Evolutionary conservation across 2,888 invertebrate genomes (phyloP).

Genomic region (Melolontha melolontha): DNA sequence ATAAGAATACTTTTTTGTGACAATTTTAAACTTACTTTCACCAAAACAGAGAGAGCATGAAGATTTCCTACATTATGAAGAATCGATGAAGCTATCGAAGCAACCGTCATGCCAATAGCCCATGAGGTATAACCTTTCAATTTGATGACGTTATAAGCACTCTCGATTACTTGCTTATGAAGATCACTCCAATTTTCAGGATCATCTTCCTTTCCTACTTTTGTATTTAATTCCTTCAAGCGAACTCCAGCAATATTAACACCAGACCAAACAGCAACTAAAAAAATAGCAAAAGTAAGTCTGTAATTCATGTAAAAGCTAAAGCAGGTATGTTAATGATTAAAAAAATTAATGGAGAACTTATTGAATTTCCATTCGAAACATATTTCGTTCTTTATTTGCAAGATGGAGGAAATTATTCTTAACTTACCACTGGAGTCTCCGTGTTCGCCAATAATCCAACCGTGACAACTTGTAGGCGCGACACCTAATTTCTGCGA

Average conservation of each 20-base stretch:
- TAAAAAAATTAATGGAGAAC: constrained; percentile 43
- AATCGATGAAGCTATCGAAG: constrained; percentile 70
- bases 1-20: too few species aligned
- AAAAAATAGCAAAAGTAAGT: background rate
- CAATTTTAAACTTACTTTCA: constrained; percentile 70
- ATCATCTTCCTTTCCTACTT: constrained; percentile 79
- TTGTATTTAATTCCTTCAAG: constrained; percentile 81
- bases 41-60: constrained; percentile 82
- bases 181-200: constrained; percentile 82
- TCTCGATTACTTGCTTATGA: constrained; percentile 85
- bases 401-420: background rate
- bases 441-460: constrained; percentile 95
- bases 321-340: too few species aligned
- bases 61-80: constrained; percentile 77
- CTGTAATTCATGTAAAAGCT: too few species aligned
- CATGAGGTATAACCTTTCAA: constrained; percentile 92
- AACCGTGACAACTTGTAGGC: constrained; percentile 88
- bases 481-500: constrained; percentile 86
- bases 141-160: constrained; percentile 89
- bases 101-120: constrained; percentile 87
- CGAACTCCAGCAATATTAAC: constrained; percentile 92
- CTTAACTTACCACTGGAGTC: constrained; percentile 68
- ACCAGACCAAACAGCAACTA: constrained; percentile 94
- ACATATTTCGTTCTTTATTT: too few species aligned
- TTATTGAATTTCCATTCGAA: background rate